A percentile compares a stretch with the other conserved stretches of the same genome.
Conservation (phyloP, 2,888 invertebrate genomes). For the Acanthopleura granulata region DNA sequence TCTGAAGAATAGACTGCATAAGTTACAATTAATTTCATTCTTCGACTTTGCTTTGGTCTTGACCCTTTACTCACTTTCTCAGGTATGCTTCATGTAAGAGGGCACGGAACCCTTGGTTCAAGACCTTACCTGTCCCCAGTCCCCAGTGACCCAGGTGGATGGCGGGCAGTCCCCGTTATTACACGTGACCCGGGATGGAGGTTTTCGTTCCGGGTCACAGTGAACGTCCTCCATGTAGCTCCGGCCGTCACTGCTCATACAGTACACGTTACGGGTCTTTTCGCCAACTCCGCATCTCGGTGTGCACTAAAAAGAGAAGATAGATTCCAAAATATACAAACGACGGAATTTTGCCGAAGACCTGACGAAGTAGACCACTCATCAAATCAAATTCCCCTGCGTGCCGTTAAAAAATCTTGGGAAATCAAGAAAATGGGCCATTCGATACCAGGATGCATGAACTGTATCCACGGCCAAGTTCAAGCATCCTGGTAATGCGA, state of each 20-base stretch:
- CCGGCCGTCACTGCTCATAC: conserved; percentile 57
- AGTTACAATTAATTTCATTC: neutral
- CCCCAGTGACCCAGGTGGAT: conserved; percentile 55
- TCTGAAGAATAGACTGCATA: too few species aligned
- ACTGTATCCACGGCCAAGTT: too few species aligned
- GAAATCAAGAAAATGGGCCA: too few species aligned
- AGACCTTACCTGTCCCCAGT: conserved; percentile 58
- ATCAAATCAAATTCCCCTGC: too few species aligned
- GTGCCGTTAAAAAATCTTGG: too few species aligned
- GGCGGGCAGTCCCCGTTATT: conserved; percentile 54
- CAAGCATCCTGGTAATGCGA: too few species aligned
- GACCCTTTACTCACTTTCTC: too few species aligned
- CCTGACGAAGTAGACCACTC: too few species aligned
- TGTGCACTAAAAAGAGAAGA: conserved; percentile 47
- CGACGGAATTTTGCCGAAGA: too few species aligned
- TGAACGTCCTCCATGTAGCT: conserved; percentile 49
- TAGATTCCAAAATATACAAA: neutral
- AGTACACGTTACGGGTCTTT: conserved; percentile 58
- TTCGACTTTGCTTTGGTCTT: neutral
- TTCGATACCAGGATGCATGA: too few species aligned
- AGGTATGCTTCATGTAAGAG: neutral
- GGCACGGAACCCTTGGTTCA: neutral
- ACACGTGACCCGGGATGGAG: conserved; percentile 61
- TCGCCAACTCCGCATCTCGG: conserved; percentile 58
- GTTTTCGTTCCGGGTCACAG: conserved; percentile 73